Base-by-base conservation (phyloP, 2,888 invertebrate species). In the Drosophila multiciliata region DNA sequence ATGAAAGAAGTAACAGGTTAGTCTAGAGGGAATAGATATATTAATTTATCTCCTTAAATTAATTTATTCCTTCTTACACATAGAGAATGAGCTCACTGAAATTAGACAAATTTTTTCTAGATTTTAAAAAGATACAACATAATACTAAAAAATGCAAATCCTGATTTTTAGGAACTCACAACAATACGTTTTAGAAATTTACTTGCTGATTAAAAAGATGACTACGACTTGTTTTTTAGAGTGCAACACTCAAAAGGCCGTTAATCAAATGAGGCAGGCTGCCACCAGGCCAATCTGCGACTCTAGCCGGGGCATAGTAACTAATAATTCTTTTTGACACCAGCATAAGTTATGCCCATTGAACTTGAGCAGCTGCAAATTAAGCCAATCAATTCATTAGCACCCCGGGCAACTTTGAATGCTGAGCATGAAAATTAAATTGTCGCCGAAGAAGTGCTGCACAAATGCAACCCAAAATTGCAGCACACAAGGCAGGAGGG, bases 331-430 rank as follows among this genome's bases (percentile, higher is more conserved):
- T 84, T 87, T 83, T 84, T 90, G 87, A 82, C 90, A 89, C 81
- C 70, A 70, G 75, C 59, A 74, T 82, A 74, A 87, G 82, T 87
- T 86, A 88, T 88, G 87, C 80, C 75, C 88, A 75, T 80, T 89
- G 78, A 84, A 88, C 83, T 78, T 77, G 70, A 81, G 75, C 57
- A 70, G 61, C 59, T 70, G 73, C 77, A 72, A 80, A 80, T 89
- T 82, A 90, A 87, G 87, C 84, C 80, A 90, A 87, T 87, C 89
- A 87, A 87, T 90, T 87, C 90, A 87, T 89, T 87, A 89, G 75
- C 64, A 66, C 72, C 60, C 48, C 53, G n/a, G 40, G 29, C 52
- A 61, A 61, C 63, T 80, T 66, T 67, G 77, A 73, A 75, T 63
- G 66, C 65, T 59, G 61, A 61, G 61, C 64, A 78, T 78, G 78